These are phyloP conservation scores for Danio rerio DNA, from an alignment of 2,113 vertebrate genomes.

Conservation along the genomic window DNA sequence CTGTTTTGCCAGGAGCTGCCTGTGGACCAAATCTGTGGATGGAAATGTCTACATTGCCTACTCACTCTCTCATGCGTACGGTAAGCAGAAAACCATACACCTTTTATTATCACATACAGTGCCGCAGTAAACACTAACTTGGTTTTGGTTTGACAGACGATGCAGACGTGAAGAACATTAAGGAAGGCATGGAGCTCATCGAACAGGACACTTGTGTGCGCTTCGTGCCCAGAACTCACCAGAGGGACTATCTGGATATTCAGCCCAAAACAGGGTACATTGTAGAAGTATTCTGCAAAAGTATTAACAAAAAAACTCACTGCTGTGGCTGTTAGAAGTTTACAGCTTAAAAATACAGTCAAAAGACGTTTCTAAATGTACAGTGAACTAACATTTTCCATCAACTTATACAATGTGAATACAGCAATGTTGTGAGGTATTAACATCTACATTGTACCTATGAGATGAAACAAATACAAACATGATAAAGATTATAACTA, in stretches of 20 bases:
- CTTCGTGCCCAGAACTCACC: conserved; percentile 81
- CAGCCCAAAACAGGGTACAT: conserved; percentile 82
- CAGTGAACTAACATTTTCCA: too few relatives aligned
- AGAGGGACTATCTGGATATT: conserved; percentile 83
- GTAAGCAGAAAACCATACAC: conserved; percentile 56
- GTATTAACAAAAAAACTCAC: too few relatives aligned
- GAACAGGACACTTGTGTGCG: conserved; percentile 82
- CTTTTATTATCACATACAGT: neutral
- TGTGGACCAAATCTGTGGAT: conserved; percentile 76
- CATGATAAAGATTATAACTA: too few relatives aligned
- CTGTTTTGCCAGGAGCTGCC: conserved; percentile 75
- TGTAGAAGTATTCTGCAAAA: too few relatives aligned
- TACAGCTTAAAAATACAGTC: too few relatives aligned
- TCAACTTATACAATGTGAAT: too few relatives aligned
- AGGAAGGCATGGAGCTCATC: conserved; percentile 78
- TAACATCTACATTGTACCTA: too few relatives aligned
- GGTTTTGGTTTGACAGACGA: conserved; percentile 62
- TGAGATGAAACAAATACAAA: too few relatives aligned
- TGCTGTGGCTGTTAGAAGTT: too few relatives aligned
- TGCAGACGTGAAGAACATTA: conserved; percentile 66
- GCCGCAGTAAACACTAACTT: neutral
- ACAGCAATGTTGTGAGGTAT: too few relatives aligned
- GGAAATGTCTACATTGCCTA: conserved; percentile 74
- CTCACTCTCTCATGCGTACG: conserved; percentile 65
- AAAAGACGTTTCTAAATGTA: too few relatives aligned